Evolutionary conservation across 2,888 invertebrate genomes (phyloP).

Genomic region (Rhagonycha lutea): DNA sequence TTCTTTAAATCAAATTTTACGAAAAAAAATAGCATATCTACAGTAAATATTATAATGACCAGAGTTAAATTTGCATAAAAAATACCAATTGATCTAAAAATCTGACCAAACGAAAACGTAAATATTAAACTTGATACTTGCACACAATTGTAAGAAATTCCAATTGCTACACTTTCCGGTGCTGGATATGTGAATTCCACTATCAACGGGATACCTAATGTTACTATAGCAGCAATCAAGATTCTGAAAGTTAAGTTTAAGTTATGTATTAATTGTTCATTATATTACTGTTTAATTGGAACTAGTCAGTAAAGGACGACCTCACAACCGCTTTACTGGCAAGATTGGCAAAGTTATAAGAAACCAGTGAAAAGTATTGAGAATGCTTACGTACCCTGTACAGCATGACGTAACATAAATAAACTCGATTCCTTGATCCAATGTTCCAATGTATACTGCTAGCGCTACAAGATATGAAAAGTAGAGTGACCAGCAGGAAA

Average conservation of each 20-base stretch:
- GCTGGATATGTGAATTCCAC: background rate
- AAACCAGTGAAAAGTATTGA: too few species aligned
- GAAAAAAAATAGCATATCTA: background rate
- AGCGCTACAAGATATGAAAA: background rate
- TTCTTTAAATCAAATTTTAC: background rate
- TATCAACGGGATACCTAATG: background rate
- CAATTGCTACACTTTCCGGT: background rate
- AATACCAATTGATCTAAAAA: background rate
- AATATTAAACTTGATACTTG: background rate
- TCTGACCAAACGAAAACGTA: background rate
- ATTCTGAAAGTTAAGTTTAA: background rate
- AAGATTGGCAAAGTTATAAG: too few species aligned
- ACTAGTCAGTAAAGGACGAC: too few species aligned
- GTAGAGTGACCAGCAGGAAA: background rate
- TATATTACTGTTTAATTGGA: too few species aligned
- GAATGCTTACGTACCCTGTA: background rate
- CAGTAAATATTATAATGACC: background rate
- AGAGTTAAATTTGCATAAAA: background rate
- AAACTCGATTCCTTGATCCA: background rate
- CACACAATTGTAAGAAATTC: background rate
- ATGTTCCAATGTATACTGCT: background rate
- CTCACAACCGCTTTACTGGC: too few species aligned
- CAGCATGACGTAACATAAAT: background rate
- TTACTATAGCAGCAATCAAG: background rate
- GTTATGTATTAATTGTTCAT: too few species aligned